A percentile compares a stretch with the other conserved stretches of the same genome.
These are phyloP conservation scores for Lithobates sylvaticus DNA, from an alignment of 2,797 vertebrate species.

Conservation along the genomic window DNA sequence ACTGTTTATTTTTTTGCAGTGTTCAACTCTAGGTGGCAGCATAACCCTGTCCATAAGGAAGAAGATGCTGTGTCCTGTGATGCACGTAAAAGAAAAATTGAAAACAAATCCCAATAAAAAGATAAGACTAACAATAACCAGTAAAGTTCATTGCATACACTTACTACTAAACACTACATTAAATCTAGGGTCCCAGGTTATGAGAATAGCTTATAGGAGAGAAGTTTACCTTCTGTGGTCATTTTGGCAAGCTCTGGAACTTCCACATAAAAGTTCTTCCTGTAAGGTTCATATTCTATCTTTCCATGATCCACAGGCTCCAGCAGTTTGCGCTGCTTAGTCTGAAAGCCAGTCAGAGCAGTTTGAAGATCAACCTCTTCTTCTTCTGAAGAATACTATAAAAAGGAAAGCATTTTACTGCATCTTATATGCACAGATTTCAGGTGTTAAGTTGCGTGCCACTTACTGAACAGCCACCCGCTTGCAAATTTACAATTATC, in stretches of 20 bases:
- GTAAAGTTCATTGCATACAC: not conserved
- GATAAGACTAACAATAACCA: not conserved
- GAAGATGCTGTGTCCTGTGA: too few species aligned
- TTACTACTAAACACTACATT: not conserved
- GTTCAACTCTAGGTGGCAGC: too few species aligned
- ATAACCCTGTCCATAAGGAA: too few species aligned
- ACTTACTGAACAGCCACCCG: too few species aligned
- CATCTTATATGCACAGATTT: not conserved
- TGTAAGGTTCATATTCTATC: slow-evolving; percentile 94
- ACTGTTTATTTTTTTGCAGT: too few species aligned
- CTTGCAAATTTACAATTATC: too few species aligned
- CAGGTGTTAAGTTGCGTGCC: too few species aligned
- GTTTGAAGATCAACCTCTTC: slow-evolving; percentile 98
- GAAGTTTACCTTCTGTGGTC: slow-evolving; percentile 85
- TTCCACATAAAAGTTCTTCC: slow-evolving; percentile 98
- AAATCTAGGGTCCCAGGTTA: too few species aligned
- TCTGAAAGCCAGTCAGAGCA: slow-evolving; percentile 96
- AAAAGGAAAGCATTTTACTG: not conserved
- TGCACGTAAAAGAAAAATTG: too few species aligned
- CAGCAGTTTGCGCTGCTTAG: slow-evolving; percentile 95
- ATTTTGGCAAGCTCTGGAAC: slow-evolving; percentile 95
- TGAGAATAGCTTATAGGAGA: not conserved
- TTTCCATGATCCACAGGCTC: slow-evolving; percentile 98
- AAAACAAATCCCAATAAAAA: too few species aligned
- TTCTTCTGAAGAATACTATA: slow-evolving; percentile 97